Base-by-base conservation (phyloP, 2,888 invertebrate genomes). In the Argyresthia albistria region DNA sequence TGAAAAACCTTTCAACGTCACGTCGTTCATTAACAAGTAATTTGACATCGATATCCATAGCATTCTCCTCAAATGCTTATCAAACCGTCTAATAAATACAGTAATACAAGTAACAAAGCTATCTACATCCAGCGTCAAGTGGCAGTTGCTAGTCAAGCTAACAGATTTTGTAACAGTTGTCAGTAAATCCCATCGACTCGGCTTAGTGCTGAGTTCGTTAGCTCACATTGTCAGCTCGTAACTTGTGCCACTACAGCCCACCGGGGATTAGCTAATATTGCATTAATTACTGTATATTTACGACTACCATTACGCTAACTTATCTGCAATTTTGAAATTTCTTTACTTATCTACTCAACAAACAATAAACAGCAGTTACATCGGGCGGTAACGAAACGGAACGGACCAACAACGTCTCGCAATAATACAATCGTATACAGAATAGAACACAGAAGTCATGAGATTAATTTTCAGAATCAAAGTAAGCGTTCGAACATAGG, bases 401-500 rank as follows among this genome's bases (percentile, higher is more conserved):
- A 39, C n/a, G 4, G 39, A 39, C 39, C 39, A 9, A 36, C 36
- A 36, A n/a, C 8, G 39, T 39, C 39, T 39, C n/a, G n/a, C 15
- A 45, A 45, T 62, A 25, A 25, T 25, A 25, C 25, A 25, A 25
- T 25, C 25, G 25, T 25, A 25, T 6, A 4, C 6, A 25, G 2
- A 25, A 25, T 25, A 25, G 25, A 25, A 25, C 6, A 25, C 6
- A 25, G 25, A 25, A 25, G 2, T 25, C 25, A 25, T 25, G 25
- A 25, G 25, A 25, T 25, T 2, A 25, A 25, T 25, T 25, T 25
- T 2, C 6, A 25, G 6, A 4, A 25, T 25, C 25, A 25, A 25
- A 25, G 25, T 25, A 25, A 25, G 25, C 25, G 3, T 25, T 25
- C 25, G 25, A 25, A 6, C 25, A 63, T 55, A 59, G 61, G 67